Percentiles rank a stretch among this genome's conserved stretches.
Evolutionary conservation across 2,888 invertebrate genomes (phyloP).

Genomic region (Brachylomia viminalis): DNA sequence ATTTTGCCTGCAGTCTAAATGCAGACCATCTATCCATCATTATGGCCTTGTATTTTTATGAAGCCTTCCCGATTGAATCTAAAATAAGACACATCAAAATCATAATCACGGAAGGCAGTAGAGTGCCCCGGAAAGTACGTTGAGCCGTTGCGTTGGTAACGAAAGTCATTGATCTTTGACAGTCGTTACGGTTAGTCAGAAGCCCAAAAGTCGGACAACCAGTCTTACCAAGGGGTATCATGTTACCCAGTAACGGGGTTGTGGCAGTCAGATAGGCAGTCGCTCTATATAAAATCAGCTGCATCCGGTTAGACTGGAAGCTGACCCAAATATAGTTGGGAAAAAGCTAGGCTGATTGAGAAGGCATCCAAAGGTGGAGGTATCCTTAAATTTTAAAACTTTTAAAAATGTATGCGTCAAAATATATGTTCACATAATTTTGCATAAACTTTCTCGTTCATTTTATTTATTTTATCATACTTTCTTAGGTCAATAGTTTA

Average conservation of each 20-base stretch:
- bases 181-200: too few relatives aligned
- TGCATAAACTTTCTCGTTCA: conserved; percentile 31
- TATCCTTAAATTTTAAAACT: background rate
- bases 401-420: background rate
- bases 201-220: too few relatives aligned
- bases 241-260: too few relatives aligned
- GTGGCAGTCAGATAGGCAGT: too few relatives aligned
- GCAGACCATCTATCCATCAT: background rate
- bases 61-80: background rate
- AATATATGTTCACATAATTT: conserved; percentile 3
- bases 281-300: too few relatives aligned
- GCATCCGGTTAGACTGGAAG: too few relatives aligned
- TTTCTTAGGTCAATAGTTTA: conserved; percentile 42
- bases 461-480: conserved; percentile 20
- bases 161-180: too few relatives aligned
- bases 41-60: background rate
- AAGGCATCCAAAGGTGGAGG: background rate
- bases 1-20: background rate
- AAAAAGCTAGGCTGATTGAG: too few relatives aligned
- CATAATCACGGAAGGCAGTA: background rate
- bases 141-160: too few relatives aligned
- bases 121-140: too few relatives aligned
- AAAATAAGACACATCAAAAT: background rate
- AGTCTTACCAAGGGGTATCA: too few relatives aligned
- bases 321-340: too few relatives aligned